phyloP scores from a whole-genome alignment of 2,888 invertebrate species.

The Meganola albula region DNA sequence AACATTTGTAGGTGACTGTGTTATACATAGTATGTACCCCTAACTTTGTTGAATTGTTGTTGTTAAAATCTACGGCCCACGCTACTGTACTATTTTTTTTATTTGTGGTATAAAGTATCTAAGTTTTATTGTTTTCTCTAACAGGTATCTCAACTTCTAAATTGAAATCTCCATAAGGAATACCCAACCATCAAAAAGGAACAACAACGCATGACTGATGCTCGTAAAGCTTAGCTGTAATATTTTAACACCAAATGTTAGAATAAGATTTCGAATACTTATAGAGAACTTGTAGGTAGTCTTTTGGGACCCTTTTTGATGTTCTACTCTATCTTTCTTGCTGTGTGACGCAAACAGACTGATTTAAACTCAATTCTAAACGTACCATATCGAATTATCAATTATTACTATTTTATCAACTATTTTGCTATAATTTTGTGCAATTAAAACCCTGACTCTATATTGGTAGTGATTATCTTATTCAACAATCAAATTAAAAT shows the following conservation, averaged over 20 bases:
- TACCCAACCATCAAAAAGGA: conserved; percentile 12
- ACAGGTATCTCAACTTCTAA: too few relatives aligned
- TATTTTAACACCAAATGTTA: conserved; percentile 43
- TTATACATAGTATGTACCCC: too few relatives aligned
- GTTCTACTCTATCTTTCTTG: conserved; percentile 20
- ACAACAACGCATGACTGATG: conserved; percentile 24
- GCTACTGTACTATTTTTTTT: too few relatives aligned
- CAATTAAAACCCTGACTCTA: too few relatives aligned
- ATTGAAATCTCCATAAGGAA: too few relatives aligned
- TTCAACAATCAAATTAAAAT: too few relatives aligned
- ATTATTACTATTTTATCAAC: conserved; percentile 6
- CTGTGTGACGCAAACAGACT: conserved; percentile 35
- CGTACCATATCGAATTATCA: conserved; percentile 37
- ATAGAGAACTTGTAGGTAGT: conserved; percentile 32
- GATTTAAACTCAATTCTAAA: conserved; percentile 46
- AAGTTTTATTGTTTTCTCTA: too few relatives aligned
- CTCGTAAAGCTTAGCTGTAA: conserved; percentile 34
- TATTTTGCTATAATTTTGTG: neutral
- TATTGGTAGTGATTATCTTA: too few relatives aligned
- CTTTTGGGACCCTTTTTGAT: conserved; percentile 43
- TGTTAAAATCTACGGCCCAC: too few relatives aligned
- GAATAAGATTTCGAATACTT: conserved; percentile 30
- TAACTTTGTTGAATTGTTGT: too few relatives aligned
- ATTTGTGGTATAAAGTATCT: too few relatives aligned
- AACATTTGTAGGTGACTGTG: too few relatives aligned